These are phyloP conservation scores for Ptychadena robeensis DNA, from an alignment of 2,797 vertebrate species.

Conservation along the genomic window DNA sequence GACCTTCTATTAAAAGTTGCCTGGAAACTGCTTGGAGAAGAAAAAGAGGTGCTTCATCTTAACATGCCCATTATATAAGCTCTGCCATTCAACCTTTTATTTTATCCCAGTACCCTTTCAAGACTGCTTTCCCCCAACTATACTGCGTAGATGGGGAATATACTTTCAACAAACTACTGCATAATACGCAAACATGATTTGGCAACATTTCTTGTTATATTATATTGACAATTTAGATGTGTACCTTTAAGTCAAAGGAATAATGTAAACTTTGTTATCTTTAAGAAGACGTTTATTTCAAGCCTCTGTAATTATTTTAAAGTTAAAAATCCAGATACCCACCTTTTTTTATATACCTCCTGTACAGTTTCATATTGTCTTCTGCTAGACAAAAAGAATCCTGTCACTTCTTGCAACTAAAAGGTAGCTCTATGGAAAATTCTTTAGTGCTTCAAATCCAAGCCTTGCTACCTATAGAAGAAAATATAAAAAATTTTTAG, in stretches of 20 bases:
- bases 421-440: too few relatives aligned
- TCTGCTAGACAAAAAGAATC: too few relatives aligned
- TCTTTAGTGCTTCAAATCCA: too few relatives aligned
- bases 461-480: too few relatives aligned
- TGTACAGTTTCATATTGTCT: too few relatives aligned
- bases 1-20: conserved; percentile 98
- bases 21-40: conserved; percentile 90
- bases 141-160: conserved; percentile 66
- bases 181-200: neutral
- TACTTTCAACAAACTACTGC: conserved; percentile 58
- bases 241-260: neutral
- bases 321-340: too few relatives aligned
- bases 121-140: conserved; percentile 70
- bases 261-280: neutral
- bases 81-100: conserved; percentile 71
- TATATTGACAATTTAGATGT: neutral
- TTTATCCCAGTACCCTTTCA: conserved; percentile 71
- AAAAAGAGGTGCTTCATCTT: conserved; percentile 74
- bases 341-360: too few relatives aligned
- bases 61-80: conserved; percentile 81
- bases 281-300: too few relatives aligned
- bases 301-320: too few relatives aligned
- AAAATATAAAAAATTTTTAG: too few relatives aligned
- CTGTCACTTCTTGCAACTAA: too few relatives aligned
- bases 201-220: neutral